phyloP scores from a whole-genome alignment of 2,797 vertebrate species.

The Myotis pilosus region DNA sequence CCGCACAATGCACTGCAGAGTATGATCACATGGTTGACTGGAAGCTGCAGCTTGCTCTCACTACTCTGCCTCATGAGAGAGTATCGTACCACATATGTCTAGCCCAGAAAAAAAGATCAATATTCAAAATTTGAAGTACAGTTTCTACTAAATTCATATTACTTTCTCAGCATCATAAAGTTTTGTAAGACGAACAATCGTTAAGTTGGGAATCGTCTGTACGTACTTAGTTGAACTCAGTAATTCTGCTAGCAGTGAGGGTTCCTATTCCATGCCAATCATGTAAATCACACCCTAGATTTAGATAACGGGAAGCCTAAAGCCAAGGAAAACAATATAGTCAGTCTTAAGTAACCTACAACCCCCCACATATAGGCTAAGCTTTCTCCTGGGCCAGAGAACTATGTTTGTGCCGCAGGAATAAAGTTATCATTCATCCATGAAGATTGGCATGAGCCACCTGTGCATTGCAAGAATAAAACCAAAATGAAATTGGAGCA shows the following conservation, averaged over 20 bases:
- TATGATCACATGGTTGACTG: neutral
- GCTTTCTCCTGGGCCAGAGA: neutral
- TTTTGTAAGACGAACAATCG: neutral
- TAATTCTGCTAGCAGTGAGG: neutral
- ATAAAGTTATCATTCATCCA: neutral
- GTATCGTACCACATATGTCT: neutral
- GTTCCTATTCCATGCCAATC: neutral
- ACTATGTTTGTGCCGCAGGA: neutral
- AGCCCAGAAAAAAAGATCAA: neutral
- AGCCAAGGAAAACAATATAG: constrained; percentile 24
- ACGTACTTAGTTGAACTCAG: neutral
- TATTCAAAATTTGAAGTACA: neutral
- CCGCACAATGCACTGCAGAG: neutral
- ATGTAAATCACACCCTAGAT: neutral
- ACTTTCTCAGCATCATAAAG: neutral
- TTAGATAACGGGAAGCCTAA: constrained; percentile 33
- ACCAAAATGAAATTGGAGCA: constrained; percentile 17
- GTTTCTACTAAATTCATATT: neutral
- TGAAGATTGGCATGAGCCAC: neutral
- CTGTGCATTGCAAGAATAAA: constrained; percentile 5
- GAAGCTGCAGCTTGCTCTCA: neutral
- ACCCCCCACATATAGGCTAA: neutral
- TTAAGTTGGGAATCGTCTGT: neutral
- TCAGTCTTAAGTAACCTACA: neutral
- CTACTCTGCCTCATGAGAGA: neutral